Percentiles rank a stretch among this genome's conserved stretches.
Evolutionary conservation across 1,140 invertebrate genomes (phyloP).

Genomic region (Drosophila oshimai): DNA sequence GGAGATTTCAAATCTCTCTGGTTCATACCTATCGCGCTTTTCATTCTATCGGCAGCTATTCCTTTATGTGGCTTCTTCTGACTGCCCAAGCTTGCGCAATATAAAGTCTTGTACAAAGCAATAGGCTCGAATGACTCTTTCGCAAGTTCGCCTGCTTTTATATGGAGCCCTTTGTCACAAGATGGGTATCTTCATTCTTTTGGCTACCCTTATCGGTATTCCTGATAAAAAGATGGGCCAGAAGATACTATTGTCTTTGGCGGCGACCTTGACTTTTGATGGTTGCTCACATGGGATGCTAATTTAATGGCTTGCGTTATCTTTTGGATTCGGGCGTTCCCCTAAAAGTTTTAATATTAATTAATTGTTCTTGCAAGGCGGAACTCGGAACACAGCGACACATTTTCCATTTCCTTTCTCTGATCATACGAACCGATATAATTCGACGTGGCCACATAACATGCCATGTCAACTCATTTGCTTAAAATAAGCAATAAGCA

Average conservation of each 20-base stretch:
- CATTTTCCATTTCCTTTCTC: conserved; percentile 1
- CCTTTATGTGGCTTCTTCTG: conserved; percentile 13
- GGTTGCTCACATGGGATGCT: background rate
- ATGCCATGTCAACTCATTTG: background rate
- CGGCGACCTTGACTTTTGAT: conserved; percentile 16
- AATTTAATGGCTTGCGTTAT: conserved; percentile 38
- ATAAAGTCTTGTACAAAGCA: conserved; percentile 22
- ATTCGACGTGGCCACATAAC: background rate
- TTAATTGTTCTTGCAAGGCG: conserved; percentile 47
- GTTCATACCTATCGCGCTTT: conserved; percentile 45
- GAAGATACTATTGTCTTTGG: background rate
- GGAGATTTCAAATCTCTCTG: background rate
- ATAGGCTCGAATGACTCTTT: conserved; percentile 50
- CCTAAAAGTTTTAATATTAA: conserved; percentile 48
- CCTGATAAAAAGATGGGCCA: background rate
- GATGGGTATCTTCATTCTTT: conserved; percentile 15
- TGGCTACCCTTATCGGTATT: conserved; percentile 30
- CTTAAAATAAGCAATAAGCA: background rate
- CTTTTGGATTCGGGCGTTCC: background rate
- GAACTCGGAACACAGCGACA: background rate
- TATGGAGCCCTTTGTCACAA: conserved; percentile 22
- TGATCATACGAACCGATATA: background rate
- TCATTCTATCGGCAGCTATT: conserved; percentile 56
- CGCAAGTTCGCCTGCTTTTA: conserved; percentile 48
- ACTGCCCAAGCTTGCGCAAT: conserved; percentile 23